These are phyloP conservation scores for Mustela nigripes DNA, from an alignment of 2,113 vertebrate genomes.

Conservation along the genomic window DNA sequence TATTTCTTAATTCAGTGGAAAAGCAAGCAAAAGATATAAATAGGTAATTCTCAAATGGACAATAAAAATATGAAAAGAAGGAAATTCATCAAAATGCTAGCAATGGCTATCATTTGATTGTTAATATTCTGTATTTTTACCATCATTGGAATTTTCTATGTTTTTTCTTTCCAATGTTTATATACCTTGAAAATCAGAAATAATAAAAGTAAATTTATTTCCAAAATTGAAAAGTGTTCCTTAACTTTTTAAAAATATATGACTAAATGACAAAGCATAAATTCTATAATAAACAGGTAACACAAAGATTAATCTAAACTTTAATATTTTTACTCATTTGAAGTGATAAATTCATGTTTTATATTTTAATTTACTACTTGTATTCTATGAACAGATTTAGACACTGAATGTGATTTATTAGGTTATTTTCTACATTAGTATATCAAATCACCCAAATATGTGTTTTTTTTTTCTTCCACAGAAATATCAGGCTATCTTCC, in stretches of 20 bases:
- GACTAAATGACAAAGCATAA: slow-evolving; percentile 51
- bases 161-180: slow-evolving; percentile 44
- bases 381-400: slow-evolving; percentile 45
- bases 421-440: slow-evolving; percentile 53
- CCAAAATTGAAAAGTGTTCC: slow-evolving; percentile 40
- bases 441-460: slow-evolving; percentile 46
- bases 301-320: slow-evolving; percentile 33
- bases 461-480: slow-evolving; percentile 56
- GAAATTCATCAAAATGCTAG: slow-evolving; percentile 52
- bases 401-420: slow-evolving; percentile 17
- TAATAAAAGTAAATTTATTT: slow-evolving; percentile 55
- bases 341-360: slow-evolving; percentile 45
- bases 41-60: not conserved
- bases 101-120: not conserved
- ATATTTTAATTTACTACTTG: slow-evolving; percentile 38
- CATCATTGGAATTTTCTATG: not conserved
- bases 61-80: slow-evolving; percentile 47
- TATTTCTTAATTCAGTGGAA: not conserved
- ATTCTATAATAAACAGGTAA: slow-evolving; percentile 43
- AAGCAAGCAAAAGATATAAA: slow-evolving; percentile 1
- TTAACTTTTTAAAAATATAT: slow-evolving; percentile 51
- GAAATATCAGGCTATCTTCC: slow-evolving; percentile 47
- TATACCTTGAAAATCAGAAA: not conserved
- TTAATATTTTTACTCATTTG: slow-evolving; percentile 56
- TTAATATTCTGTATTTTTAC: slow-evolving; percentile 27